Conservation (phyloP, 2,888 invertebrate genomes). For the Iphiclides podalirius region DNA sequence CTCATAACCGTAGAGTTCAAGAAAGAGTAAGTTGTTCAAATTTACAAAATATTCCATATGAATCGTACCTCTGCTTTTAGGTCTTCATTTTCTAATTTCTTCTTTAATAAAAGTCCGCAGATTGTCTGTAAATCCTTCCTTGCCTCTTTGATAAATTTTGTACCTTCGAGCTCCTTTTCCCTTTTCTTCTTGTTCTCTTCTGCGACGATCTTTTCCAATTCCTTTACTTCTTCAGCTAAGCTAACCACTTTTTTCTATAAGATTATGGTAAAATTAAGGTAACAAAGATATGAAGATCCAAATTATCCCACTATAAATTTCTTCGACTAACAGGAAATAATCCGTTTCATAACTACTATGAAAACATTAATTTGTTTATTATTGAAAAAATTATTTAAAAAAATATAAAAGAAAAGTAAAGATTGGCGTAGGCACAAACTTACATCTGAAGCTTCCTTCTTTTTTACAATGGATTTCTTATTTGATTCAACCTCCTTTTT, state of each 20-base stretch:
- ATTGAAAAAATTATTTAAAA: too few species aligned
- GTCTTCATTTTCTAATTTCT: conserved; percentile 63
- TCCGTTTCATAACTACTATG: too few species aligned
- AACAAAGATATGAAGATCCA: too few species aligned
- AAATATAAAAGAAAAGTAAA: too few species aligned
- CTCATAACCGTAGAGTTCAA: too few species aligned
- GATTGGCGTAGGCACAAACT: too few species aligned
- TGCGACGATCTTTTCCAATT: conserved; percentile 34
- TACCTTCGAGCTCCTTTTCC: conserved; percentile 53
- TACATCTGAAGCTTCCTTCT: conserved; percentile 52
- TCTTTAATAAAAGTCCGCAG: conserved; percentile 52
- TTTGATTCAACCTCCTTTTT: conserved; percentile 41
- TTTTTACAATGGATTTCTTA: conserved; percentile 38
- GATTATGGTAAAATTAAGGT: too few species aligned
- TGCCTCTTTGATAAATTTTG: conserved; percentile 49
- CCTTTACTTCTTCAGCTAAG: conserved; percentile 37
- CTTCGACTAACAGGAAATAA: too few species aligned
- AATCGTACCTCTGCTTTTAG: conserved; percentile 56
- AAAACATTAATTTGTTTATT: too few species aligned
- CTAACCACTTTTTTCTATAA: conserved; percentile 42
- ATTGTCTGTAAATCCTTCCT: conserved; percentile 59
- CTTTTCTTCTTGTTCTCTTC: conserved; percentile 43
- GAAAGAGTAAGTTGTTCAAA: too few species aligned
- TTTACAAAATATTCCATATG: too few species aligned
- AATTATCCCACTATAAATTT: too few species aligned